Conservation (phyloP, 2,113 vertebrate species). For the Neomonachus schauinslandi region DNA sequence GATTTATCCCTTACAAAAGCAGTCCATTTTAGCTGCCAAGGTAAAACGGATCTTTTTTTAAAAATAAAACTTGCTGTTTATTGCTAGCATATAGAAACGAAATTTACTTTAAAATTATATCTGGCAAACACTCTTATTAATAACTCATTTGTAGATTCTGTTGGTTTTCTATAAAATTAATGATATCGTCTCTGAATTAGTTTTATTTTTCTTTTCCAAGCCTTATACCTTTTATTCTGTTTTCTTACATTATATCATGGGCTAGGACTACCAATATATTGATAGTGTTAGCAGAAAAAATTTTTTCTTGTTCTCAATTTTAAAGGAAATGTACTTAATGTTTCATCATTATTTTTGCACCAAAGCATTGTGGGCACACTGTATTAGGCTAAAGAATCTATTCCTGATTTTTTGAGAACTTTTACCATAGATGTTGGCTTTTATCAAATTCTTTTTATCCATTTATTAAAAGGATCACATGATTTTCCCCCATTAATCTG, state of each 20-base stretch:
- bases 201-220: slow-evolving; percentile 22
- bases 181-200: neutral
- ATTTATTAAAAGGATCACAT: neutral
- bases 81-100: neutral
- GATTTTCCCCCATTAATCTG: neutral
- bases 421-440: neutral
- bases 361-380: neutral
- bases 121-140: neutral
- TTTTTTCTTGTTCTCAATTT: neutral
- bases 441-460: neutral
- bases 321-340: neutral
- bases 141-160: neutral
- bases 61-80: neutral
- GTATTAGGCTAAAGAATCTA: neutral
- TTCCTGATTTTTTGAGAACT: neutral
- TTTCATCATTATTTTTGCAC: neutral
- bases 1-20: neutral
- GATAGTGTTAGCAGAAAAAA: neutral
- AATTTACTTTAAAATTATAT: neutral
- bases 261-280: neutral
- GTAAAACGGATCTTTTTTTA: neutral
- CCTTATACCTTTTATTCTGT: neutral
- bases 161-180: neutral
- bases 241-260: neutral
- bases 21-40: neutral